These are phyloP conservation scores for Hyphantria cunea DNA, from an alignment of 1,140 invertebrate species.

Conservation along the genomic window DNA sequence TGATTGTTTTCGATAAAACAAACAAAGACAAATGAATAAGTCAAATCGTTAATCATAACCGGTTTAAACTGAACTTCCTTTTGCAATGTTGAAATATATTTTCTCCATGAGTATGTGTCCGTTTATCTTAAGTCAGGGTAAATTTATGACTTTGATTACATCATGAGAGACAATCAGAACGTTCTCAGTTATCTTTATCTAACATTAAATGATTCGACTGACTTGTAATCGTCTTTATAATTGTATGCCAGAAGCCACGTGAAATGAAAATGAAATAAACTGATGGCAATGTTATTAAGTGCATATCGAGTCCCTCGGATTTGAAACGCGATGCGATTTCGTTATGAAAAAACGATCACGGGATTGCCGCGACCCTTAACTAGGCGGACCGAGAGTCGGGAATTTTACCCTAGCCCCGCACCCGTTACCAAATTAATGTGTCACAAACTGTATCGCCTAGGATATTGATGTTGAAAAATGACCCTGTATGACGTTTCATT, in stretches of 20 bases:
- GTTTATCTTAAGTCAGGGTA: conserved; percentile 17
- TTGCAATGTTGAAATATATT: conserved; percentile 13
- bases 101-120: conserved; percentile 19
- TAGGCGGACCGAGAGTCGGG: background rate
- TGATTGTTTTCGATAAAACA: conserved; percentile 77
- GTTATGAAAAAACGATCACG: conserved; percentile 48
- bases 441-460: conserved; percentile 47
- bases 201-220: conserved; percentile 5
- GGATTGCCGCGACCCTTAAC: background rate
- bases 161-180: conserved; percentile 14
- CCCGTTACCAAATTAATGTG: conserved; percentile 54
- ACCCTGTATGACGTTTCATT: conserved; percentile 48
- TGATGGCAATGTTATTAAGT: conserved; percentile 24
- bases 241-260: background rate
- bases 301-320: conserved; percentile 8
- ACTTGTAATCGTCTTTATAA: conserved; percentile 14
- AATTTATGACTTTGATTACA: conserved; percentile 21
- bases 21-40: conserved; percentile 65
- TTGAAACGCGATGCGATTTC: background rate
- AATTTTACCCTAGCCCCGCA: conserved; percentile 31
- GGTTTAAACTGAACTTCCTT: conserved; percentile 48
- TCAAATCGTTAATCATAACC: conserved; percentile 62
- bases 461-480: conserved; percentile 53
- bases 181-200: conserved; percentile 21
- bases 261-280: conserved; percentile 20